Evolutionary conservation across 1,140 invertebrate genomes (phyloP), one percentile per base, ranked within the genome.

Genomic region (Drosophila nannoptera): DNA sequence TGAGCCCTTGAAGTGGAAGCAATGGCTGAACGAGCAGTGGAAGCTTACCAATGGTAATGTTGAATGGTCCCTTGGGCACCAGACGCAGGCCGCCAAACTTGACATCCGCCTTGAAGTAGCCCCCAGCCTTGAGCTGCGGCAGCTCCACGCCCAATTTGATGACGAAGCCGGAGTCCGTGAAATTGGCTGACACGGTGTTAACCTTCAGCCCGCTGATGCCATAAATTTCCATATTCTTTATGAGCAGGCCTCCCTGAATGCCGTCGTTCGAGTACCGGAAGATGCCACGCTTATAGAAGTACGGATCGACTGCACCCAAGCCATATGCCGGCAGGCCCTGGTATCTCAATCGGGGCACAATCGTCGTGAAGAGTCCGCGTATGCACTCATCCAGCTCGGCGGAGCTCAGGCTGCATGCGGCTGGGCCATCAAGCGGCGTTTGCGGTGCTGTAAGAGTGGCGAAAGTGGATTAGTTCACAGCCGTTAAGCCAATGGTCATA

Each of bases 51-150:
- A 89, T 87, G 22, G 89, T 88, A 9, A 90, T 82, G 56, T 90
- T 90, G 38, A 89, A 90, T 7, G 84, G 83, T 48, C 89, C 89
- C 66, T 89, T 89, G 56, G 89, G 87, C 66, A 88, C 82, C 53
- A 90, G 72, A n/a, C 87, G 87, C 60, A 90, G 70, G 14, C 84
- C 87, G n/a, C 86, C 87, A 50, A 90, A 87, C 64, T 88, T 88
- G 6, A 89, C 87, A 60, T 89, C 87, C 50, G 87, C 88, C 81
- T 89, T 89, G 64, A 88, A 88, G 46, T 88, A 81, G 46, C 87
- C 87, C 6, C 84, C 83, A 16, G 87, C 88, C 60, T 78, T 87
- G 6, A 89, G 52, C 40, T 86, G 70, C 4, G 86, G 86, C 67
- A 84, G 52, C 38, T 78, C 81, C 22, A 75, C 53, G 29, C 80